Percentiles rank a stretch among this genome's conserved stretches.
Evolutionary conservation across 2,113 vertebrate genomes (phyloP).

Genomic region (Ptychochromis oligacanthus): DNA sequence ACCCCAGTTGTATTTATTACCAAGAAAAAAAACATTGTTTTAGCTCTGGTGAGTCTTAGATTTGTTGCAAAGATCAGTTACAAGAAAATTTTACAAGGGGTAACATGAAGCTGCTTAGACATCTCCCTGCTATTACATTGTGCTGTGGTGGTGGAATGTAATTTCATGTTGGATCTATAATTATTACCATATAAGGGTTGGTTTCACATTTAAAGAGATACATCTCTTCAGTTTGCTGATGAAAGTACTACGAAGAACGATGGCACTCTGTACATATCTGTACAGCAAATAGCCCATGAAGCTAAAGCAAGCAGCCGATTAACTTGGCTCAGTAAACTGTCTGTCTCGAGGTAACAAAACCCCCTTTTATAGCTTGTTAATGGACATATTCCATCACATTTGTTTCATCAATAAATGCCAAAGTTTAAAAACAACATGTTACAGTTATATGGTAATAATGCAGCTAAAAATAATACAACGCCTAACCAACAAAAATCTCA

Average conservation of each 20-base stretch:
- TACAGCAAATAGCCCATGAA: background rate
- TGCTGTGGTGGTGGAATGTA: background rate
- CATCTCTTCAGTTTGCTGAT: background rate
- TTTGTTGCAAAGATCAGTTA: constrained; percentile 40
- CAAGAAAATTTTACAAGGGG: constrained; percentile 18
- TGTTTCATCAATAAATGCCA: background rate
- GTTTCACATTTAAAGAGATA: background rate
- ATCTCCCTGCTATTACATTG: background rate
- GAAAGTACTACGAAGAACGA: background rate
- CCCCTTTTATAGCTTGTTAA: background rate
- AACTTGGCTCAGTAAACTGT: background rate
- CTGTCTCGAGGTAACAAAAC: background rate
- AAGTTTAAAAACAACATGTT: background rate
- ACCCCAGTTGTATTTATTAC: constrained; percentile 52
- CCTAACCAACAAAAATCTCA: background rate
- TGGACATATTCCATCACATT: background rate
- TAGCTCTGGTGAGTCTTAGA: constrained; percentile 48
- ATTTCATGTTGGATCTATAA: constrained; percentile 8
- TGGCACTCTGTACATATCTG: background rate
- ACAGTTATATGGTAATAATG: background rate
- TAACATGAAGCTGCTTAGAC: constrained; percentile 24
- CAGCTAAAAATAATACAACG: background rate
- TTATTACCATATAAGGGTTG: background rate
- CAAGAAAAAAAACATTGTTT: constrained; percentile 49
- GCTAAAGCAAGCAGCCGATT: background rate